A percentile compares a stretch with the other conserved stretches of the same genome.
phyloP scores from a whole-genome alignment of 1,140 invertebrate species.

The Caerostris extrusa region DNA sequence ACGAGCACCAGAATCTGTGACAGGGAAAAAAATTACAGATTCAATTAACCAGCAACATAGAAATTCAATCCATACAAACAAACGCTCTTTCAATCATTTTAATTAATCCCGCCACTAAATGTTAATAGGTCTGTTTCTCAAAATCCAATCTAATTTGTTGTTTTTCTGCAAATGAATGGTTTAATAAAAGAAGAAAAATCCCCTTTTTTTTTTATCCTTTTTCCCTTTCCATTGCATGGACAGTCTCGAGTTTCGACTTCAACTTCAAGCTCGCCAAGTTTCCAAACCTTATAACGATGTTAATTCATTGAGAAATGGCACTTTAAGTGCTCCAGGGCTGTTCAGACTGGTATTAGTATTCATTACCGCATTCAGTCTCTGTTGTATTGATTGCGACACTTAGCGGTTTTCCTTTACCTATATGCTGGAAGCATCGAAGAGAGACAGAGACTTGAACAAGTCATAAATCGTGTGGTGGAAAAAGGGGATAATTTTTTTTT shows the following conservation, averaged over 20 bases:
- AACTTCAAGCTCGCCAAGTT: too few species aligned
- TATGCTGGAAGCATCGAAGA: background rate
- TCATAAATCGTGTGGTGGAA: background rate
- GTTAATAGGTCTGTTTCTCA: background rate
- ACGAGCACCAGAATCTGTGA: background rate
- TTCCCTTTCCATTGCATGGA: too few species aligned
- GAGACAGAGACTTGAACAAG: background rate
- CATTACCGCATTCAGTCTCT: background rate
- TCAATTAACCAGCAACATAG: background rate
- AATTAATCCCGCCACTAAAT: background rate
- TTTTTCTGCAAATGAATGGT: background rate
- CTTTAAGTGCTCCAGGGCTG: background rate
- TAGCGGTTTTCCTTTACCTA: constrained; percentile 61
- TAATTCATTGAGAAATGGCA: too few species aligned
- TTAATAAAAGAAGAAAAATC: background rate
- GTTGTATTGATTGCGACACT: constrained; percentile 45
- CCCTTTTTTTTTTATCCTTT: background rate
- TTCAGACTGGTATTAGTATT: background rate
- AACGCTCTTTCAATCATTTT: background rate
- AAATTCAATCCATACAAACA: background rate
- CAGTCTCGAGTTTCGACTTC: too few species aligned
- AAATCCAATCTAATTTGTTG: background rate
- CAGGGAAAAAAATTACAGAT: background rate
- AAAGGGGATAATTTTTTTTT: background rate
- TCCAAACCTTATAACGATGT: too few species aligned